Percentiles rank a stretch among this genome's conserved stretches.
Evolutionary conservation across 2,888 invertebrate species (phyloP).

Genomic region (Prosapia bicincta): DNA sequence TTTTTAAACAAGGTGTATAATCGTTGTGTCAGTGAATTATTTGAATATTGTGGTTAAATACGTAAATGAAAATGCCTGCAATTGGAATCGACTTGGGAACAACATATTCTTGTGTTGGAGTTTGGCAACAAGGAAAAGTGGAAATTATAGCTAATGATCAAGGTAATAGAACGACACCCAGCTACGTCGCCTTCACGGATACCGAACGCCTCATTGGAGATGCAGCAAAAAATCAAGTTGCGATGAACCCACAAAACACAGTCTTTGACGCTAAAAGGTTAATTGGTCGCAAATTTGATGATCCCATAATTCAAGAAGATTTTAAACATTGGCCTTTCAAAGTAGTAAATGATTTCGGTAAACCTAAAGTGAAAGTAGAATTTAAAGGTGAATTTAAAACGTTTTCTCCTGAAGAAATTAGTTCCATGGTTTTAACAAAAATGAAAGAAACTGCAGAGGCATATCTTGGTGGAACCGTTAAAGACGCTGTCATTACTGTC

Average conservation of each 20-base stretch:
- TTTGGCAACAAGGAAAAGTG: too few relatives aligned
- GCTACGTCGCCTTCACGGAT: too few relatives aligned
- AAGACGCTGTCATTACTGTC: constrained; percentile 73
- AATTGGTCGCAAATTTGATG: too few relatives aligned
- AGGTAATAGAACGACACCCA: too few relatives aligned
- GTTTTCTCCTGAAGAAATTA: constrained; percentile 65
- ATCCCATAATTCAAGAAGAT: too few relatives aligned
- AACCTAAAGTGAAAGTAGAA: constrained; percentile 64
- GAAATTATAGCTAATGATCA: too few relatives aligned
- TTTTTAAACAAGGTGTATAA: background rate
- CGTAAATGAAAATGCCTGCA: constrained; percentile 51
- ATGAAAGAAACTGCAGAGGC: too few relatives aligned
- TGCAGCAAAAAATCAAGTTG: constrained; percentile 56
- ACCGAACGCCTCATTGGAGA: too few relatives aligned
- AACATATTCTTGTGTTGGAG: too few relatives aligned
- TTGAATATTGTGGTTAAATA: background rate
- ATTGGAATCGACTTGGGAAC: constrained; percentile 87
- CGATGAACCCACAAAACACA: constrained; percentile 70
- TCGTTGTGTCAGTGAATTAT: background rate
- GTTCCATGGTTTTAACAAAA: too few relatives aligned
- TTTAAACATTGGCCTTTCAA: constrained; percentile 84
- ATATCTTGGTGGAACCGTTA: constrained; percentile 51
- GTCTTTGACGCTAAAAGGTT: too few relatives aligned
- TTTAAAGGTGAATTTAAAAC: constrained; percentile 60
- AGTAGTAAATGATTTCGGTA: constrained; percentile 60